Evolutionary conservation across 2,888 invertebrate genomes (phyloP), one percentile per base, ranked within the genome.

Genomic region (Cordilura impudica): DNA sequence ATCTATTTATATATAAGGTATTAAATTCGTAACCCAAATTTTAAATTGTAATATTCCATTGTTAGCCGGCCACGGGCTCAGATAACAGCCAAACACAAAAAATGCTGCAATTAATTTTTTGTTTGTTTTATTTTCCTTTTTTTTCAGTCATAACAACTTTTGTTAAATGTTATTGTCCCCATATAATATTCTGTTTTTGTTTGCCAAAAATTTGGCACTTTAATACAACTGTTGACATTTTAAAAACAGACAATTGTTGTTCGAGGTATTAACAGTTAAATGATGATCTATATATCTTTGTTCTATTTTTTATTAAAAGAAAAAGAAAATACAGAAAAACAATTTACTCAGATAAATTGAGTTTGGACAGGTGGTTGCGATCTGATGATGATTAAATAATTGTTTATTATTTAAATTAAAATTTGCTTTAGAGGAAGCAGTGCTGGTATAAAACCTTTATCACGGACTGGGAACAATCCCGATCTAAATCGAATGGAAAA

Each of bases 121-220:
- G 16, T 49, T 49, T 39, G 18, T 6, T 60, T 45, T 60, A 3
- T 6, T 23, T 8, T 60, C 31, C 39, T n/a, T 56, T 56, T n/a
- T n/a, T 56, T 31, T 26, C 26, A 39, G 35, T 60, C 60, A 60
- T 60, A 60, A 60, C 45, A 60, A 60, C 26, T 60, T 26, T 60
- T 26, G 60, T 60, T 60, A 60, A 60, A 60, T 60, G 60, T 60
- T 45, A 26, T 60, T 45, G 60, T 16, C 45, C 43, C 60, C 60
- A 60, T 10, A 26, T 45, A 18, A 16, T 31, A 31, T 21, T 2
- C 16, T 29, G n/a, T 54, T 18, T 29, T 54, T 39, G 8, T 54
- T 54, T 54, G 29, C 54, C n/a, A 18, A 31, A 54, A 7, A 23
- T 21, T 58, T 58, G 29, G 58, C 23, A 43, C 35, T 56, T 39